Evolutionary conservation across 2,797 vertebrate genomes (phyloP).

Genomic region (Gallinago solitaria): DNA sequence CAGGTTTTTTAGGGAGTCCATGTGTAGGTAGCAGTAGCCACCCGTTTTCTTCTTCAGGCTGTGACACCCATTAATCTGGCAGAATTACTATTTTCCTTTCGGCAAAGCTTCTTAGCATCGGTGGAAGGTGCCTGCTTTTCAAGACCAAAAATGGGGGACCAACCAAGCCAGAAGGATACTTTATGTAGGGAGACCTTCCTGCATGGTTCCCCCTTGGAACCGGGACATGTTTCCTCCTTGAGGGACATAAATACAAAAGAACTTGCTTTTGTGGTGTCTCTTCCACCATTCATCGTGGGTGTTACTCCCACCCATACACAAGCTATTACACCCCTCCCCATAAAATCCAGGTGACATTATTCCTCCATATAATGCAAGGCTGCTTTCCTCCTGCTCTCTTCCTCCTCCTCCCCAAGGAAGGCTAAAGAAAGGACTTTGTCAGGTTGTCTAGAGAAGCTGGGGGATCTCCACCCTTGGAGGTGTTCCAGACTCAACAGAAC

Average conservation of each 20-base stretch:
- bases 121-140: neutral
- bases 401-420: slow-evolving; percentile 11
- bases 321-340: neutral
- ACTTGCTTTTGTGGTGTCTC: neutral
- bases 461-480: neutral
- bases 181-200: neutral
- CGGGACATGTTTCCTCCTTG: neutral
- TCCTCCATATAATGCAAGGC: neutral
- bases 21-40: fast-evolving
- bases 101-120: neutral
- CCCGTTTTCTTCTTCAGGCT: neutral
- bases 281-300: neutral
- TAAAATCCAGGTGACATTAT: neutral
- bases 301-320: neutral
- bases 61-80: fast-evolving
- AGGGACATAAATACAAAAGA: neutral
- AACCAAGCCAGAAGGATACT: neutral
- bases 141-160: neutral
- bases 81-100: neutral
- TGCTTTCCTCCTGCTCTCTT: neutral
- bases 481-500: neutral
- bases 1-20: fast-evolving
- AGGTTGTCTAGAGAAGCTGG: neutral
- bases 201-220: too few species aligned
- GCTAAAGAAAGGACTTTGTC: neutral